Conservation (phyloP, 2,113 vertebrate species). For the Brachyhypopomus occidentalis region DNA sequence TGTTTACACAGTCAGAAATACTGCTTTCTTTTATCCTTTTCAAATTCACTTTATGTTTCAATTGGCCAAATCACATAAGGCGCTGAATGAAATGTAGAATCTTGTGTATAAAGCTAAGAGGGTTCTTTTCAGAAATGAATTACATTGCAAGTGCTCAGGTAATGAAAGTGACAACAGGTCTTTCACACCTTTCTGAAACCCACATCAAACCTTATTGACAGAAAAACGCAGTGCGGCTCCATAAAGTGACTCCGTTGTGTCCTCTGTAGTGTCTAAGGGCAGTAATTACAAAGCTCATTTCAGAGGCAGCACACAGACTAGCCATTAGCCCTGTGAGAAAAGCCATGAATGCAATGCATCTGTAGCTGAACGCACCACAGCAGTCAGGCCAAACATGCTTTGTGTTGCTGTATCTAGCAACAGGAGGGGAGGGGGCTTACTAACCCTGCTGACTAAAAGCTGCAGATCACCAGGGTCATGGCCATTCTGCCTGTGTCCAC, state of each 20-base stretch:
- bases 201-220: constrained; percentile 46
- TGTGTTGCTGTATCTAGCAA: constrained; percentile 69
- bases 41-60: constrained; percentile 29
- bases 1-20: constrained; percentile 11
- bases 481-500: constrained; percentile 74
- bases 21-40: constrained; percentile 24
- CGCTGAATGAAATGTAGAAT: constrained; percentile 33
- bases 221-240: constrained; percentile 33
- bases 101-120: constrained; percentile 38
- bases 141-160: constrained; percentile 43
- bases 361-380: constrained; percentile 45
- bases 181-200: constrained; percentile 45
- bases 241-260: constrained; percentile 41
- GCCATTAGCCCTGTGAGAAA: constrained; percentile 45
- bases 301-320: constrained; percentile 40
- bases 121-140: constrained; percentile 42
- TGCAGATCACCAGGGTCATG: constrained; percentile 72
- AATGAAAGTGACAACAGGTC: constrained; percentile 43
- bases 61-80: constrained; percentile 18
- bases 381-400: constrained; percentile 50
- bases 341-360: constrained; percentile 35
- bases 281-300: constrained; percentile 57
- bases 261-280: constrained; percentile 41
- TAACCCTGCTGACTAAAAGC: constrained; percentile 66
- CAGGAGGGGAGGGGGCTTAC: constrained; percentile 66